Evolutionary conservation across 2,888 invertebrate genomes (phyloP).

Genomic region (Phasia obesa): DNA sequence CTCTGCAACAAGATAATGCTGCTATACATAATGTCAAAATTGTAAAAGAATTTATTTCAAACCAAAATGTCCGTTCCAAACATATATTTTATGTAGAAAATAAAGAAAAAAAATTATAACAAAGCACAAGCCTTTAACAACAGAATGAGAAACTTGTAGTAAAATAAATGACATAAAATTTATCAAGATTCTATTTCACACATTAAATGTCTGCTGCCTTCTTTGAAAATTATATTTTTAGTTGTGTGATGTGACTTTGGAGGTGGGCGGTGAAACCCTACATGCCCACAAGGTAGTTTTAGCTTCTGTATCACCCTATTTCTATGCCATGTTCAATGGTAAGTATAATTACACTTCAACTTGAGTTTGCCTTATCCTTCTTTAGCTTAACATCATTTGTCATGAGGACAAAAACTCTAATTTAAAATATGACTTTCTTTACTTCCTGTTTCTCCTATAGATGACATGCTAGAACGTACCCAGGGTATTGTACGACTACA

Average conservation of each 20-base stretch:
- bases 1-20: no score
- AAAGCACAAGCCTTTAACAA: not conserved
- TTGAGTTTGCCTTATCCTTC: slow-evolving; percentile 12
- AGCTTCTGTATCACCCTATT: slow-evolving; percentile 89
- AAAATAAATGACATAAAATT: slow-evolving; percentile 49
- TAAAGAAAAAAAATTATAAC: no score
- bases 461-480: slow-evolving; percentile 82
- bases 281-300: slow-evolving; percentile 89
- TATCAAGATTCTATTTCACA: slow-evolving; percentile 47
- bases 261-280: slow-evolving; percentile 86
- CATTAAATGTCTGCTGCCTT: slow-evolving; percentile 2
- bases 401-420: slow-evolving; percentile 10
- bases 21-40: no score
- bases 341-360: slow-evolving; percentile 71
- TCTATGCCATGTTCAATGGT: slow-evolving; percentile 86
- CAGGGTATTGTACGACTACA: slow-evolving; percentile 81
- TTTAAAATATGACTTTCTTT: slow-evolving; percentile 38
- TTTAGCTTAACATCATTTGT: not conserved
- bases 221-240: slow-evolving; percentile 68
- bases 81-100: no score
- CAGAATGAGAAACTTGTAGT: not conserved
- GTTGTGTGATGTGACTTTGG: slow-evolving; percentile 85
- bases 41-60: no score
- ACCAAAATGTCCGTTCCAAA: no score
- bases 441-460: slow-evolving; percentile 71